These are phyloP conservation scores for Ascidia mentula DNA, from an alignment of 23 tunicate species.

Conservation along the genomic window DNA sequence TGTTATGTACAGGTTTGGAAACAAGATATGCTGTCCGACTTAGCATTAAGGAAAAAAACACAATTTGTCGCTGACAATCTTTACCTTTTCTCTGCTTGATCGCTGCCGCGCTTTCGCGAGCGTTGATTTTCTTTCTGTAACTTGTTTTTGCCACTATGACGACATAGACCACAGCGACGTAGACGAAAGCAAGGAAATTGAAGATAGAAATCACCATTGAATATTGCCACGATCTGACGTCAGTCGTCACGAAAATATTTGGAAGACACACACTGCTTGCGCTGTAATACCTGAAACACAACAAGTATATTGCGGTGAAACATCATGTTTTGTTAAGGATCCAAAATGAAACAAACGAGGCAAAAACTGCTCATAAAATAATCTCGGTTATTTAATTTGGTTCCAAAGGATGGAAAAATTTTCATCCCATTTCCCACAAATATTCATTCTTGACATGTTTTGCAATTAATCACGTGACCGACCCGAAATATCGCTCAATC, in stretches of 20 bases:
- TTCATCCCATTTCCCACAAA: too few species aligned
- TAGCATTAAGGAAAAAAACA: too few species aligned
- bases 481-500: background rate
- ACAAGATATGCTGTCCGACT: too few species aligned
- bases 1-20: background rate
- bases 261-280: background rate
- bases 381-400: too few species aligned
- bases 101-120: background rate
- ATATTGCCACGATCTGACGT: background rate
- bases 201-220: background rate
- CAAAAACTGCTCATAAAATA: background rate
- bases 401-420: too few species aligned
- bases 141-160: background rate
- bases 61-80: background rate
- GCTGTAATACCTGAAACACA: background rate
- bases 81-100: background rate
- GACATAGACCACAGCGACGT: background rate
- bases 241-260: background rate
- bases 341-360: background rate
- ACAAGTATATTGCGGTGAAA: background rate
- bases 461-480: too few species aligned
- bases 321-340: background rate
- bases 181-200: background rate
- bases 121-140: background rate
- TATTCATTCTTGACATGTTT: too few species aligned